These are phyloP conservation scores for Harpagoxenus sublaevis DNA, from an alignment of 2,888 invertebrate genomes.

Conservation along the genomic window DNA sequence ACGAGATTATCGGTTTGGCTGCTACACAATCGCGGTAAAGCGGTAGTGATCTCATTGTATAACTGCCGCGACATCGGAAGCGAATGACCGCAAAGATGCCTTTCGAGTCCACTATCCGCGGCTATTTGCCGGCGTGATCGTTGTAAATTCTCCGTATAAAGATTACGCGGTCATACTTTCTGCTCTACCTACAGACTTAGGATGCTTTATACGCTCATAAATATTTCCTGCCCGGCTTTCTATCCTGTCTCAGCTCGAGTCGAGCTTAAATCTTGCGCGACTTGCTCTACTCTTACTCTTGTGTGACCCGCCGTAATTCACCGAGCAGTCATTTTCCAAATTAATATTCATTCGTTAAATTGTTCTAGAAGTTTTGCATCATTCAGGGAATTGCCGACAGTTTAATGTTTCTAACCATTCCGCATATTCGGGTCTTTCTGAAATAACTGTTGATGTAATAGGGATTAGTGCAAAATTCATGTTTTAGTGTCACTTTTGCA, in stretches of 20 bases:
- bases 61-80: constrained; percentile 8
- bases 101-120: not conserved
- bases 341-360: constrained; percentile 43
- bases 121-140: not conserved
- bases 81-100: not conserved
- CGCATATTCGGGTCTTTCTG: not conserved
- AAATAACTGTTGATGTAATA: not conserved
- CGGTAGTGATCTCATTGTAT: not conserved
- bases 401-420: not conserved
- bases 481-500: not conserved
- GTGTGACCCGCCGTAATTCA: not conserved
- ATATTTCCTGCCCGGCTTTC: constrained; percentile 25
- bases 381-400: not conserved
- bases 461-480: not conserved
- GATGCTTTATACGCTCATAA: constrained; percentile 42
- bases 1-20: constrained; percentile 52
- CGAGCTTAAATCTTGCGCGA: constrained; percentile 28
- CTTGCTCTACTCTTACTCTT: not conserved
- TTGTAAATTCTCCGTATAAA: constrained; percentile 36
- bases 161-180: constrained; percentile 21
- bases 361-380: constrained; percentile 9
- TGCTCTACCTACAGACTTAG: constrained; percentile 12
- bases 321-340: not conserved
- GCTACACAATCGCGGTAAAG: not conserved
- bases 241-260: constrained; percentile 13